Conservation (phyloP, 2,888 invertebrate species). For the Calameuta pallipes region DNA sequence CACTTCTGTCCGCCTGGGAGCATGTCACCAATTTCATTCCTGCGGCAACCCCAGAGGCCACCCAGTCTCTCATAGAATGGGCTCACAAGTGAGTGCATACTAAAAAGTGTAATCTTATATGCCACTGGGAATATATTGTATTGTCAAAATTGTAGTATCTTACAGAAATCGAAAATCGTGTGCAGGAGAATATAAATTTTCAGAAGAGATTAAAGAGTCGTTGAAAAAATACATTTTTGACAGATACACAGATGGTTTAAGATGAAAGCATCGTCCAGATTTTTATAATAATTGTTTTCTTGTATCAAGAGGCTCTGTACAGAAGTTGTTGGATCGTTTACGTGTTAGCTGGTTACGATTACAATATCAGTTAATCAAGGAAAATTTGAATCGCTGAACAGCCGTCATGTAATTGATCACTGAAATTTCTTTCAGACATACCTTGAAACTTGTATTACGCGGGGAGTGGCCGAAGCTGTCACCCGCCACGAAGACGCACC, state of each 20-base stretch:
- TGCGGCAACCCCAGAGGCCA: conserved; percentile 61
- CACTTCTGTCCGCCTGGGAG: conserved; percentile 67
- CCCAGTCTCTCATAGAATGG: conserved; percentile 65
- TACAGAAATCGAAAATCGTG: background rate
- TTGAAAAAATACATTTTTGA: background rate
- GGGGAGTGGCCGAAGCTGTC: conserved; percentile 71
- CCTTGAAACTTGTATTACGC: conserved; percentile 67
- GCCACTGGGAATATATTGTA: background rate
- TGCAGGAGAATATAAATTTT: background rate
- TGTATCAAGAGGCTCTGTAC: background rate
- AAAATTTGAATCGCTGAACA: background rate
- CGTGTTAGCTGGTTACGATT: background rate
- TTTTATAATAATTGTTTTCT: background rate
- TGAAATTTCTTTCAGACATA: conserved; percentile 49
- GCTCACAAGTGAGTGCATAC: conserved; percentile 61
- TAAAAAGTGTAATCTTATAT: conserved; percentile 5
- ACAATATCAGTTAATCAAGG: background rate
- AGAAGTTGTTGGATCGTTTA: background rate
- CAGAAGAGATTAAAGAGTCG: background rate
- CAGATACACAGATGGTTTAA: background rate
- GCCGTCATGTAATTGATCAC: background rate
- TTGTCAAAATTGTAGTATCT: background rate
- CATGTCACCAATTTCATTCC: conserved; percentile 65
- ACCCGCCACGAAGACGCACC: conserved; percentile 65
- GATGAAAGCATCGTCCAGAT: no score